Evolutionary conservation across 2,113 vertebrate genomes (phyloP), one percentile per base, ranked within the genome.

Genomic region (Propithecus coquereli): DNA sequence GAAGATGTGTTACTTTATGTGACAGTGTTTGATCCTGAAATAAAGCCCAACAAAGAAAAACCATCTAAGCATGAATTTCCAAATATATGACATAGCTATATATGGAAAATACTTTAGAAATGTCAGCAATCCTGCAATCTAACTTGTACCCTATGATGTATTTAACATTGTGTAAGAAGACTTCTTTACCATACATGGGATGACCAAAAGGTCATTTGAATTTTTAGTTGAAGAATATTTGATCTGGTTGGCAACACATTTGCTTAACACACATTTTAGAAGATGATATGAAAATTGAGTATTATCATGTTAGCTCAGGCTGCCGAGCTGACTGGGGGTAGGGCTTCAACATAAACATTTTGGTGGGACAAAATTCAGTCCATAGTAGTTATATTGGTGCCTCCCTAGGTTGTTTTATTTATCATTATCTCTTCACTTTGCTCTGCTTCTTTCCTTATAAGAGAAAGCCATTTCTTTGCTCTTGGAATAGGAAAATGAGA

Each of bases 151-250:
- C 45, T 82, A 43, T 90, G 54, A 25, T 59, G 5, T 61, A 61
- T 32, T 32, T 81, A 40, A 18, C 27, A 0, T 9, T n/a, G 8
- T 82, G 17, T 70, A 45, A 68, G 27, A 57, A 37, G 61, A 22
- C 79, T 88, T 17, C 50, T 97, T 94, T 94, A 71, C 40, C 73
- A 73, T 10, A 3, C 8, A 5, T 22, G 17, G 17, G 22, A 79
- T 47, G 14, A 34, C 9, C 45, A 37, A 20, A 37, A 86, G 37
- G 6, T 92, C 73, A 90, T 68, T 92, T 95, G 45, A 57, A 74
- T 89, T 93, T 95, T 97, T 80, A 81, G 77, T 57, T 37, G 90
- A 45, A 77, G 96, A 74, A 81, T 83, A 96, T 84, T 94, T 92
- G 54, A 66, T 94, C 47, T 96, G 80, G 59, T 37, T 82, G 71